Conservation (phyloP, 2,113 vertebrate species). For the Cyanoramphus novaezelandiae region DNA sequence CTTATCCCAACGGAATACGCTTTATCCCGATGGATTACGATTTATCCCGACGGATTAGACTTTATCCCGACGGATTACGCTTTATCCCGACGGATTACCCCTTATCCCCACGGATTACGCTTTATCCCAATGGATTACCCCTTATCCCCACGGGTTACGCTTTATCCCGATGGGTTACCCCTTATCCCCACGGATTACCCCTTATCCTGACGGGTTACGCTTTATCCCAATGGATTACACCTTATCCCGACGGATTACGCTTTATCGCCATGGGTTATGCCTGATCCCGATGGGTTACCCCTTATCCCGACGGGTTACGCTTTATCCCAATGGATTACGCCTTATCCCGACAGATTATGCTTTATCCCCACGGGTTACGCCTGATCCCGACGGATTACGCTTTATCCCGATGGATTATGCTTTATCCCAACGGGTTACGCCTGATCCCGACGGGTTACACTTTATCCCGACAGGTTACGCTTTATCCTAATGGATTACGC, state of each 20-base stretch:
- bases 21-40: accelerated
- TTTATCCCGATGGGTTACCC: accelerated
- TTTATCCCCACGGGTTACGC: accelerated
- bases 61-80: accelerated
- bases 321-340: accelerated
- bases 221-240: no score
- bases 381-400: accelerated
- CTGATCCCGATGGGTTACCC: accelerated
- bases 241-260: accelerated
- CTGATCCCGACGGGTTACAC: no score
- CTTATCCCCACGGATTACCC: accelerated
- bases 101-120: accelerated
- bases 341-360: accelerated
- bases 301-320: no score
- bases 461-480: no score
- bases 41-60: no score
- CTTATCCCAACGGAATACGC: no score
- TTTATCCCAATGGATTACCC: accelerated
- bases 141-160: accelerated
- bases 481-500: no score
- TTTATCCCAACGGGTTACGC: accelerated
- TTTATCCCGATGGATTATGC: accelerated
- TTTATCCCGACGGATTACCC: accelerated
- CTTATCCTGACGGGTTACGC: no score
- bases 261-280: accelerated